phyloP scores from a whole-genome alignment of 2,797 vertebrate species.

The Hephaestus fuliginosus region DNA sequence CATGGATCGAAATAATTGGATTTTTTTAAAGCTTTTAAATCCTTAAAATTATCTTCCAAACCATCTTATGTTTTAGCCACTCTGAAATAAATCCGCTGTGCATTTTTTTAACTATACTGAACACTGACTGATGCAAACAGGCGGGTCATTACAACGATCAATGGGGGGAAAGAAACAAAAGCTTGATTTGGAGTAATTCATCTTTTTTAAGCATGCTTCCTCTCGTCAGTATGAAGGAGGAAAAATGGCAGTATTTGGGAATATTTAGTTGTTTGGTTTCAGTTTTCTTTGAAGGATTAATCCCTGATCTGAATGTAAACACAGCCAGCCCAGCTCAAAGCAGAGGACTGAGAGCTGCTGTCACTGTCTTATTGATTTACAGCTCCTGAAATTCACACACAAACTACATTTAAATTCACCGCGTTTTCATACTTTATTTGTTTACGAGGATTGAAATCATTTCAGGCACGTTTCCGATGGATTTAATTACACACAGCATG shows the following conservation, averaged over 20 bases:
- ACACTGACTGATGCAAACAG: not conserved
- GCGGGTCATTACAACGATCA: too few relatives aligned
- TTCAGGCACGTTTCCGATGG: not conserved
- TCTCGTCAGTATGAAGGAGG: not conserved
- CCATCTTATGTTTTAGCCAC: not conserved
- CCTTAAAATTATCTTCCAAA: not conserved
- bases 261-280: slow-evolving; percentile 4
- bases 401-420: not conserved
- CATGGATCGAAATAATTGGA: too few relatives aligned
- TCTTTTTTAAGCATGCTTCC: not conserved
- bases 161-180: not conserved
- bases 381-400: not conserved
- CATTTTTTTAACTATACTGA: too few relatives aligned
- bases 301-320: not conserved
- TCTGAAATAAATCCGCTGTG: not conserved
- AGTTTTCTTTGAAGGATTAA: not conserved
- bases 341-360: not conserved
- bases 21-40: not conserved
- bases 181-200: not conserved
- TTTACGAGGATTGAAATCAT: not conserved
- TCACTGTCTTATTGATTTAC: not conserved
- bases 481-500: not conserved
- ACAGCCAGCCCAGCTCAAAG: not conserved
- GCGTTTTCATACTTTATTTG: not conserved
- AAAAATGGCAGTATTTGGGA: not conserved